Base-by-base conservation (phyloP, 1,140 invertebrate genomes). In the Lasioglossum albipes region DNA sequence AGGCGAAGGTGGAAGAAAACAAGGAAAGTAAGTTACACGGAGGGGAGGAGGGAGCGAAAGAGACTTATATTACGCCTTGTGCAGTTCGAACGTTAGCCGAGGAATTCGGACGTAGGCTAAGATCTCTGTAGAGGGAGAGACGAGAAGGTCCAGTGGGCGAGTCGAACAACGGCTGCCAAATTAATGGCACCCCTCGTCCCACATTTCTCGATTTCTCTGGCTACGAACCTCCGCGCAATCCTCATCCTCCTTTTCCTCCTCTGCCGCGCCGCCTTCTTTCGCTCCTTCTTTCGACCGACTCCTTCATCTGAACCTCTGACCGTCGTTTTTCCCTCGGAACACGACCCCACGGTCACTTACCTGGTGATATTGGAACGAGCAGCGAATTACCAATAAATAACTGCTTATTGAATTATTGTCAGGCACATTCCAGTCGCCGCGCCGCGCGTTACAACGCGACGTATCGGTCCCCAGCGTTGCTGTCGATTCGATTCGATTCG, bases 141-240 rank as follows among this genome's bases (percentile, higher is more conserved):
- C 73, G 62, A 65, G 59, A 75, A 5, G 75, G 68, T 74, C 85
- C 80, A 49, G 83, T 87, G 85, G 85, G 75, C 83, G 83, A 88
- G 79, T 83, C 85, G 85, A 88, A 88, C 85, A 88, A 88, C 85
- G 87, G 84, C 80, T 88, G 80, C 87, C 77, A 87, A 88, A 88
- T 87, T 88, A 88, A 88, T 88, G 85, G 85, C 85, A 79, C 72
- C 83, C 77, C 61, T 79, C 80, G 84, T 88, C 80, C 85, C 81
- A 88, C 86, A 86, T 86, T 88, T 88, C 85, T 85, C 81, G 83
- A 83, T 87, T 84, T 85, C 78, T 88, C 82, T 73, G 74, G 62
- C 78, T 80, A 64, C 75, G 78, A 62, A 59, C 27, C 41, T 73
- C 71, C 41, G 52, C 59, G 10, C 45, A 12, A 10, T 16, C 45